phyloP scores from a whole-genome alignment of 1,140 invertebrate genomes.

The Hycleus phaleratus region DNA sequence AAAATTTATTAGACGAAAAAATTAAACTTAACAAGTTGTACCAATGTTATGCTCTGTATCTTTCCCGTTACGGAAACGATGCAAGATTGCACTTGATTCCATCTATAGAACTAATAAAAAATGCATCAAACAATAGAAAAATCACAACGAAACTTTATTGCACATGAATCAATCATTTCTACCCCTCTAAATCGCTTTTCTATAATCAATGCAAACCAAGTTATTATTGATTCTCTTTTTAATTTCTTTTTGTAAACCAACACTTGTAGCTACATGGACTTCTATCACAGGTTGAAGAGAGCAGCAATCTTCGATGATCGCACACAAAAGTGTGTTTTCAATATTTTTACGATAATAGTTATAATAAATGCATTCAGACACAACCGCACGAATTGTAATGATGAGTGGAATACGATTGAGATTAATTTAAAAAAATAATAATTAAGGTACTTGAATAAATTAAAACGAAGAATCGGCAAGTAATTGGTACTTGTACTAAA shows the following conservation, averaged over 20 bases:
- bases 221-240: background rate
- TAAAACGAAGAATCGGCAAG: slow-evolving; percentile 11
- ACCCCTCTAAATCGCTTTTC: background rate
- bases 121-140: background rate
- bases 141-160: background rate
- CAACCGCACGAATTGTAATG: slow-evolving; percentile 7
- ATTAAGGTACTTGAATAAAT: background rate
- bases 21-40: slow-evolving; percentile 29
- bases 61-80: slow-evolving; percentile 8
- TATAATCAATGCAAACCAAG: slow-evolving; percentile 13
- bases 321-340: too few species aligned
- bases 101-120: slow-evolving; percentile 6
- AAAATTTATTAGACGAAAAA: background rate
- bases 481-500: slow-evolving; percentile 29
- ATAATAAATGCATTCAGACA: background rate
- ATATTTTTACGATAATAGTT: too few species aligned
- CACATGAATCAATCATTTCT: background rate
- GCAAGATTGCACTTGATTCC: slow-evolving; percentile 23
- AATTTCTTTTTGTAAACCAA: too few species aligned
- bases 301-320: slow-evolving; percentile 10
- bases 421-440: background rate
- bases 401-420: background rate
- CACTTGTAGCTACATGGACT: slow-evolving; percentile 12
- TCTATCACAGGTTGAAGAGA: slow-evolving; percentile 39
- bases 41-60: slow-evolving; percentile 29